phyloP scores from a whole-genome alignment of 2,888 invertebrate species.

The Trypoxylon attenuatum region DNA sequence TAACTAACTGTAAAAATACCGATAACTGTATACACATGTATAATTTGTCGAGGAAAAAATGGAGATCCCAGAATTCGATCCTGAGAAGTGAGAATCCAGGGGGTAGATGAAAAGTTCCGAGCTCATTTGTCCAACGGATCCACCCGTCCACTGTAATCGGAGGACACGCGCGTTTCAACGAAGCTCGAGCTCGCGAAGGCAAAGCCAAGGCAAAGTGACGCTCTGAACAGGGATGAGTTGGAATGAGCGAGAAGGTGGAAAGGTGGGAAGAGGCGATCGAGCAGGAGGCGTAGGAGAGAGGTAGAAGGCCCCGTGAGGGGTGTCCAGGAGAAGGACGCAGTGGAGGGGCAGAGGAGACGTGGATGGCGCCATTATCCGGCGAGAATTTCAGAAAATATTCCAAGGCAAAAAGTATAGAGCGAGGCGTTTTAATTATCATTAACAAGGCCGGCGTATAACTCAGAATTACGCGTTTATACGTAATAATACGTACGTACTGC shows the following conservation, averaged over 20 bases:
- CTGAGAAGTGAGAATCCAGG: not conserved
- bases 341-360: constrained; percentile 23
- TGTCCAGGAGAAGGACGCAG: too few relatives aligned
- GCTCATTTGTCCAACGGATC: not conserved
- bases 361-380: constrained; percentile 58
- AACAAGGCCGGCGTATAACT: constrained; percentile 72
- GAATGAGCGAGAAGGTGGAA: not conserved
- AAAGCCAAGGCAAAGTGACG: constrained; percentile 28
- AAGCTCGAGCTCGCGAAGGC: constrained; percentile 57
- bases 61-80: constrained; percentile 24
- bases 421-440: constrained; percentile 74
- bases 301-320: too few relatives aligned
- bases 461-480: constrained; percentile 73
- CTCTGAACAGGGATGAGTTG: not conserved
- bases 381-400: constrained; percentile 61
- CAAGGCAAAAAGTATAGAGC: constrained; percentile 65
- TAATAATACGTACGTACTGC: constrained; percentile 67
- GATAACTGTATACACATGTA: too few relatives aligned
- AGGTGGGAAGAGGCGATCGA: constrained; percentile 4
- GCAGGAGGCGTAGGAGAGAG: constrained; percentile 9
- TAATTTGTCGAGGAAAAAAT: too few relatives aligned
- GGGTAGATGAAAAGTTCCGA: constrained; percentile 1
- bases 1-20: too few relatives aligned
- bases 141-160: constrained; percentile 17
- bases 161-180: constrained; percentile 22